Percentiles rank a stretch among this genome's conserved stretches.
Conservation (phyloP, 2,888 invertebrate genomes). For the Alcis repandata region DNA sequence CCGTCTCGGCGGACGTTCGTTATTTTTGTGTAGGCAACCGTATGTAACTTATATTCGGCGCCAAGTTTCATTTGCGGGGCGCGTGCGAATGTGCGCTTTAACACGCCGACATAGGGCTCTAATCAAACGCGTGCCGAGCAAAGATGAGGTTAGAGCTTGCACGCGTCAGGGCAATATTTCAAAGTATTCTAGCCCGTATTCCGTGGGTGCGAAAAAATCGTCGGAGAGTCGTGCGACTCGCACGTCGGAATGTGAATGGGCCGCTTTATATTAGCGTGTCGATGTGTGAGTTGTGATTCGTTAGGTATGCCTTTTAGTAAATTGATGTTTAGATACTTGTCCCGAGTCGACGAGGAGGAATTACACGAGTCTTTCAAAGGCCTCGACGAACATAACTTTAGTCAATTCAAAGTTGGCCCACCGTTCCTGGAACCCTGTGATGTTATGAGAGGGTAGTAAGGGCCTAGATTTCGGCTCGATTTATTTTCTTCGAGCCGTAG, state of each 20-base stretch:
- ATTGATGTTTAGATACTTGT: conserved; percentile 13
- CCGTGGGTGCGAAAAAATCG: conserved; percentile 58
- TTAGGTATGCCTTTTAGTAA: conserved; percentile 19
- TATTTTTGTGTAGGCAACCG: conserved; percentile 86
- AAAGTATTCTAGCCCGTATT: conserved; percentile 62
- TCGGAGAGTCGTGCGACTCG: conserved; percentile 41
- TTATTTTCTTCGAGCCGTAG: conserved; percentile 50
- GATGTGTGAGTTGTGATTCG: conserved; percentile 45
- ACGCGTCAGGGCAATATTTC: conserved; percentile 63
- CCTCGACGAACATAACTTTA: background rate
- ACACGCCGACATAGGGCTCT: conserved; percentile 38
- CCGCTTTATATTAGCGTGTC: conserved; percentile 49
- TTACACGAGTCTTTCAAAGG: conserved; percentile 5
- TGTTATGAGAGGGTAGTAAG: conserved; percentile 25
- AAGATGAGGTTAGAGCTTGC: conserved; percentile 44
- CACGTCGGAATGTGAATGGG: conserved; percentile 43
- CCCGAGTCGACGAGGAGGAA: background rate
- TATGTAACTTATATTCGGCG: conserved; percentile 71
- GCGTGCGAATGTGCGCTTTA: conserved; percentile 53
- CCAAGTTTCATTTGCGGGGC: conserved; percentile 54
- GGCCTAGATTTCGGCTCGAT: conserved; percentile 46
- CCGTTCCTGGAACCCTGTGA: background rate
- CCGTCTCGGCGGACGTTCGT: conserved; percentile 76
- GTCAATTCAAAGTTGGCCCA: conserved; percentile 14
- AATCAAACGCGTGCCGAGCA: conserved; percentile 38